phyloP scores from a whole-genome alignment of 2,113 vertebrate species.

The Ranitomeya variabilis region DNA sequence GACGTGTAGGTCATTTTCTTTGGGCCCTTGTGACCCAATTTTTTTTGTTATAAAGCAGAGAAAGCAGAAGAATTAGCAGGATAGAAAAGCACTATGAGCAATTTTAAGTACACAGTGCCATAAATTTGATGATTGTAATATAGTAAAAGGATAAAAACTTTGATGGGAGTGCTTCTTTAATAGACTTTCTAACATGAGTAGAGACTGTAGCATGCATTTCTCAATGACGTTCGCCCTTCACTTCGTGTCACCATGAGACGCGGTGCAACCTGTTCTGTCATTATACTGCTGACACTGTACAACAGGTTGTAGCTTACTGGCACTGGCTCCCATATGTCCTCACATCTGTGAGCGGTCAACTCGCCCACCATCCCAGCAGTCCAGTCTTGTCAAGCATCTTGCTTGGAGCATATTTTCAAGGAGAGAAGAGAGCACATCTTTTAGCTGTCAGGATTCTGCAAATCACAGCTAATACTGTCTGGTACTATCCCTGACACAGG shows the following conservation, averaged over 20 bases:
- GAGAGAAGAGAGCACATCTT: conserved; percentile 70
- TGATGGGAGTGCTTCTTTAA: background rate
- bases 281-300: conserved; percentile 77
- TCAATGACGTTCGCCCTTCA: conserved; percentile 71
- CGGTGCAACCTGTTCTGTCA: conserved; percentile 77
- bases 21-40: too few species aligned
- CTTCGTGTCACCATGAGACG: conserved; percentile 68
- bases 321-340: conserved; percentile 81
- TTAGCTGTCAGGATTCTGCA: conserved; percentile 68
- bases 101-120: too few species aligned
- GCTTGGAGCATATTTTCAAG: conserved; percentile 74
- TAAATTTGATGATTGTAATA: too few species aligned
- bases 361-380: conserved; percentile 72
- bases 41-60: too few species aligned
- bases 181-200: conserved; percentile 47
- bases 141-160: too few species aligned
- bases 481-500: background rate
- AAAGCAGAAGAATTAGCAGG: too few species aligned
- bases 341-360: conserved; percentile 81
- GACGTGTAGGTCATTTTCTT: too few species aligned
- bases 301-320: conserved; percentile 84
- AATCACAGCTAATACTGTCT: conserved; percentile 60
- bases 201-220: background rate
- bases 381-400: conserved; percentile 70
- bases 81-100: too few species aligned